phyloP scores from a whole-genome alignment of 2,797 vertebrate species.

The Enteromius fasciolatus region DNA sequence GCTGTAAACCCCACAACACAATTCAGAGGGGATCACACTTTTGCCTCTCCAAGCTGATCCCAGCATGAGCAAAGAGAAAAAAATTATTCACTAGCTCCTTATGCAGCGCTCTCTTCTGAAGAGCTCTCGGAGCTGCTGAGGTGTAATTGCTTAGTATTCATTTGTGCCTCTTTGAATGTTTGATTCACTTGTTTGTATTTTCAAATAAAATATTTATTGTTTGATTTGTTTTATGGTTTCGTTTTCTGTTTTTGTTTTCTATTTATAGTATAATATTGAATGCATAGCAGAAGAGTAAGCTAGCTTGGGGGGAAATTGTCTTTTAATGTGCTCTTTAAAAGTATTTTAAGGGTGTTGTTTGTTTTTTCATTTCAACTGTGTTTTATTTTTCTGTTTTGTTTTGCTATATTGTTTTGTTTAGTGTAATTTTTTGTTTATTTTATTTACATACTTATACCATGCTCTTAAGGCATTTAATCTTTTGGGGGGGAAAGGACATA shows the following conservation, averaged over 20 bases:
- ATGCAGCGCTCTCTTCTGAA: neutral
- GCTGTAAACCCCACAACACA: conserved; percentile 4
- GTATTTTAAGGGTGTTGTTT: neutral
- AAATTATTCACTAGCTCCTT: neutral
- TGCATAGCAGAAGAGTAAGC: neutral
- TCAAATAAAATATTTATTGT: neutral
- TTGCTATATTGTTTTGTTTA: neutral
- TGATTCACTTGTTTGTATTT: neutral
- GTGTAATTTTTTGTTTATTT: neutral
- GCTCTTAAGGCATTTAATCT: neutral
- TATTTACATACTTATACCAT: neutral
- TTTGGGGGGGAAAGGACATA: neutral
- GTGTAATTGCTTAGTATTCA: neutral
- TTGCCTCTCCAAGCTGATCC: neutral
- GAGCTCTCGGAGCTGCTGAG: neutral
- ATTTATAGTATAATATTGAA: neutral
- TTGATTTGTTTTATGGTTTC: neutral
- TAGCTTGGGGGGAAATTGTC: neutral
- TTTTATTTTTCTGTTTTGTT: neutral
- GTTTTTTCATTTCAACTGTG: neutral
- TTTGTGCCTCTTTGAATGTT: neutral
- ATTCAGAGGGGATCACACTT: conserved; percentile 26
- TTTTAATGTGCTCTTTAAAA: no score
- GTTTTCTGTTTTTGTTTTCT: neutral
- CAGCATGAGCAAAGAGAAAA: neutral